A percentile compares a stretch with the other conserved stretches of the same genome.
Evolutionary conservation across 2,888 invertebrate species (phyloP).

Genomic region (Phymatocera aterrima): DNA sequence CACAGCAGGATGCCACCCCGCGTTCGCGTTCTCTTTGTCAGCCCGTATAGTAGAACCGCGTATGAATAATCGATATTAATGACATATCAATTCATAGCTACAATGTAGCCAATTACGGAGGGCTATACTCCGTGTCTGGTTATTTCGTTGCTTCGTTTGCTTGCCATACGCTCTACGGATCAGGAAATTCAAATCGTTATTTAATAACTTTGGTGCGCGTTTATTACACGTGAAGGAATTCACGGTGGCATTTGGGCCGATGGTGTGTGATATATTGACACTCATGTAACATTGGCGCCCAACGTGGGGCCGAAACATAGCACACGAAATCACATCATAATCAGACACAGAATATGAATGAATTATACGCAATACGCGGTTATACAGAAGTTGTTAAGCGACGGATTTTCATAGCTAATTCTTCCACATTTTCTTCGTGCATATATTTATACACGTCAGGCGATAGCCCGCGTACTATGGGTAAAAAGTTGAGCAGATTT

Average conservation of each 20-base stretch:
- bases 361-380: no score
- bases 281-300: no score
- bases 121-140: constrained; percentile 20
- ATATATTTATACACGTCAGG: not conserved
- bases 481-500: not conserved
- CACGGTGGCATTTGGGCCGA: no score
- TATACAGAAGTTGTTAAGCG: no score
- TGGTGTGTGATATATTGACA: no score
- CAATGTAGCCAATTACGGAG: constrained; percentile 65
- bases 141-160: constrained; percentile 9
- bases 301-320: no score
- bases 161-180: not conserved
- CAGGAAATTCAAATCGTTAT: constrained; percentile 23
- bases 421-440: not conserved
- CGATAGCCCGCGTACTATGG: no score
- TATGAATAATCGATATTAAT: constrained; percentile 67
- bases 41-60: constrained; percentile 1
- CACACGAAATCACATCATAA: no score
- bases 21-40: constrained; percentile 30
- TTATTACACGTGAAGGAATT: not conserved
- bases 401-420: no score
- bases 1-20: constrained; percentile 44
- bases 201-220: constrained; percentile 10
- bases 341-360: no score
- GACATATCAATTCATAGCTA: constrained; percentile 69